These are phyloP conservation scores for Nebria brevicollis DNA, from an alignment of 2,888 invertebrate species.

Conservation along the genomic window DNA sequence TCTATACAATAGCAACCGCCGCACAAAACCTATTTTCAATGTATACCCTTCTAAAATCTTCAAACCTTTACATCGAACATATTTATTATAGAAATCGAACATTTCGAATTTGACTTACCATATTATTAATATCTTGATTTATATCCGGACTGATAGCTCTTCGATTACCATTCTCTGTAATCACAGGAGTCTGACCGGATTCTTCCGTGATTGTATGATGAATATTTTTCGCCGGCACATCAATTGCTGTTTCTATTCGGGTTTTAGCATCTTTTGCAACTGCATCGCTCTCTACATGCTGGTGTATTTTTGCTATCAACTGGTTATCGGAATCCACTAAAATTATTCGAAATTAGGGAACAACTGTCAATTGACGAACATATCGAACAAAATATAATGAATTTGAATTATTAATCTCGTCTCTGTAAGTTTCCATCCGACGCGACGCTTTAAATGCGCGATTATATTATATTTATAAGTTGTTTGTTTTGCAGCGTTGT, in stretches of 20 bases:
- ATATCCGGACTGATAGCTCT: conserved; percentile 61
- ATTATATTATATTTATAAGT: too few species aligned
- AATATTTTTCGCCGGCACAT: conserved; percentile 68
- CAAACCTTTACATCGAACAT: too few species aligned
- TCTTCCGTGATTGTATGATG: conserved; percentile 67
- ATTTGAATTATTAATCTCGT: too few species aligned
- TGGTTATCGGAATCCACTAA: conserved; percentile 61
- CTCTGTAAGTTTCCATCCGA: too few species aligned
- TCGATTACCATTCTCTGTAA: conserved; percentile 58
- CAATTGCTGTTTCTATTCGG: conserved; percentile 62
- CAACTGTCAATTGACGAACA: too few species aligned
- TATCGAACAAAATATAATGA: too few species aligned
- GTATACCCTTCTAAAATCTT: neutral
- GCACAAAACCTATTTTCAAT: too few species aligned
- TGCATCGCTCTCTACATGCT: conserved; percentile 56
- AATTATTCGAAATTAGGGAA: neutral
- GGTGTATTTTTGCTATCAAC: conserved; percentile 59
- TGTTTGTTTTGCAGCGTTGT: too few species aligned
- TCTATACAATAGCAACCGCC: too few species aligned
- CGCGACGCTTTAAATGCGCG: too few species aligned
- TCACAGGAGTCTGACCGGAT: conserved; percentile 49
- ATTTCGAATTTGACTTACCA: conserved; percentile 59
- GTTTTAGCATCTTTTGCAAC: neutral
- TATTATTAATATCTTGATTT: conserved; percentile 64
- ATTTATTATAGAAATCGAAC: too few species aligned